These are phyloP conservation scores for Nephotettix cincticeps DNA, from an alignment of 1,140 invertebrate species.

Conservation along the genomic window DNA sequence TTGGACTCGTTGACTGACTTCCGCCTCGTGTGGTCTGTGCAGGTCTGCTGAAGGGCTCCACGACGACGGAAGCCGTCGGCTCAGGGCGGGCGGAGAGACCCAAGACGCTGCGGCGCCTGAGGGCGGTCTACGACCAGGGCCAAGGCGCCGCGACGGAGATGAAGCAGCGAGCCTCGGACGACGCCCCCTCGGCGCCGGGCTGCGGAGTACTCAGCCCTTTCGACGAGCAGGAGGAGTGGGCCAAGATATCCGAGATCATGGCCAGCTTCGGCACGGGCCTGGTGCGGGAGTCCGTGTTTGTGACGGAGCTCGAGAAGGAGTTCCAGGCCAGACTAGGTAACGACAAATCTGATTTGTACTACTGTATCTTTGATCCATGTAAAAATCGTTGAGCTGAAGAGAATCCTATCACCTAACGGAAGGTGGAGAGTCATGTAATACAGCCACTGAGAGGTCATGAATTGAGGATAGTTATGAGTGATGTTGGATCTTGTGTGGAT, in stretches of 20 bases:
- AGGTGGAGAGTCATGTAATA: too few relatives aligned
- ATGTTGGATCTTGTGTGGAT: too few relatives aligned
- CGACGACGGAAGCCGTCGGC: constrained; percentile 8
- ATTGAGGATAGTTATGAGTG: too few relatives aligned
- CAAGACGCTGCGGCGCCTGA: constrained; percentile 67
- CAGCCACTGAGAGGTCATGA: too few relatives aligned
- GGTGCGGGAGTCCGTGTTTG: constrained; percentile 78
- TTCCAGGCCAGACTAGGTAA: constrained; percentile 71
- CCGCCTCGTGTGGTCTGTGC: not conserved
- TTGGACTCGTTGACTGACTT: too few relatives aligned
- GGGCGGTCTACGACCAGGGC: constrained; percentile 52
- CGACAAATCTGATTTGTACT: too few relatives aligned
- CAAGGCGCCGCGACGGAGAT: constrained; percentile 39
- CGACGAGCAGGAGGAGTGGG: constrained; percentile 92
- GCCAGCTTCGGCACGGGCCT: constrained; percentile 82
- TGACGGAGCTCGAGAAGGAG: constrained; percentile 78
- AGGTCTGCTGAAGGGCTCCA: constrained; percentile 41
- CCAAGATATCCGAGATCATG: constrained; percentile 93
- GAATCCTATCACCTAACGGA: too few relatives aligned
- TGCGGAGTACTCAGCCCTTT: constrained; percentile 79
- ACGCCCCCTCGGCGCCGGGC: constrained; percentile 50
- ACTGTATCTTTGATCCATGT: too few relatives aligned
- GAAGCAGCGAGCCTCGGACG: constrained; percentile 35
- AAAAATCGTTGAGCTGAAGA: too few relatives aligned
- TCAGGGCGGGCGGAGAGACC: constrained; percentile 60